These are phyloP conservation scores for Xenops minutus DNA, from an alignment of 2,797 vertebrate species.

Conservation along the genomic window DNA sequence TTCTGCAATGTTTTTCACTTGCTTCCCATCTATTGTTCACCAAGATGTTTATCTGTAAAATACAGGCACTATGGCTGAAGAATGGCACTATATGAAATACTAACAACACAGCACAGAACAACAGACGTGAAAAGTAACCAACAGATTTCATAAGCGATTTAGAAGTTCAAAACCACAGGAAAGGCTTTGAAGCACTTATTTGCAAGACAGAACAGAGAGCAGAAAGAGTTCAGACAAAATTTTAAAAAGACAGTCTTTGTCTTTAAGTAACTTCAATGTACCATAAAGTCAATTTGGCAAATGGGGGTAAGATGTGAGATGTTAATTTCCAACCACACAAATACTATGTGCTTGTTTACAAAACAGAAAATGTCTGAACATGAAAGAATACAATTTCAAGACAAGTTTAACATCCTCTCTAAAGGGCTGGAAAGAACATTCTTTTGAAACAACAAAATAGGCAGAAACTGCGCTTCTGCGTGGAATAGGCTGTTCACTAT, in stretches of 20 bases:
- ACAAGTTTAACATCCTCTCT: background rate
- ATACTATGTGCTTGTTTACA: background rate
- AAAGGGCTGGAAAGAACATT: background rate
- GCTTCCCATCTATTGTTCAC: background rate
- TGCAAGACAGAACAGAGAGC: background rate
- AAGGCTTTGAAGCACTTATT: background rate
- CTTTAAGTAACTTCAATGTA: background rate
- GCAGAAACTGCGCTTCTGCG: background rate
- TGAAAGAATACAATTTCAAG: background rate
- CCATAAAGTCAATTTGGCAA: background rate
- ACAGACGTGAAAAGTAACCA: fast-evolving
- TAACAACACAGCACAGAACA: background rate
- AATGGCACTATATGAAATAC: background rate
- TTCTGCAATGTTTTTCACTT: background rate
- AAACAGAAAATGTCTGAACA: background rate
- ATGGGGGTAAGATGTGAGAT: background rate
- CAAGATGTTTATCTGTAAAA: background rate
- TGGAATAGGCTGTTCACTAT: background rate
- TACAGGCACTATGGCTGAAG: background rate
- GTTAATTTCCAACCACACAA: background rate
- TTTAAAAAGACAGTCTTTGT: background rate
- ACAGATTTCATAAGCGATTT: background rate
- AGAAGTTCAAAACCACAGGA: background rate
- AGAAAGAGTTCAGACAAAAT: background rate
- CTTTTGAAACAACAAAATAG: background rate